Evolutionary conservation across 2,888 invertebrate genomes (phyloP).

Genomic region (Choristoneura rosaceana): DNA sequence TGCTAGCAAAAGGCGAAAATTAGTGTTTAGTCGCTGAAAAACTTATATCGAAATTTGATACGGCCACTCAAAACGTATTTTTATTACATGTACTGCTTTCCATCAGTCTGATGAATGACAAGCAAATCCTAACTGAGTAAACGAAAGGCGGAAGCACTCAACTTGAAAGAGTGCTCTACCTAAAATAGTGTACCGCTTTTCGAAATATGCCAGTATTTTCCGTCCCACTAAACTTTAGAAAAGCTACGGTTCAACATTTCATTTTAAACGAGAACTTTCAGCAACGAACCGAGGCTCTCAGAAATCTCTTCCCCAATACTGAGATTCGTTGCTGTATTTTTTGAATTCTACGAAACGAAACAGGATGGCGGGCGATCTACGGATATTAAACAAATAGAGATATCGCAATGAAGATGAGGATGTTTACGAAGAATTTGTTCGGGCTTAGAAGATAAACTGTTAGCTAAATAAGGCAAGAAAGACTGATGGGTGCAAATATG

Average conservation of each 20-base stretch:
- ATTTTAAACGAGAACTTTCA: constrained; percentile 38
- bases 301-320: constrained; percentile 42
- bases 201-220: constrained; percentile 37
- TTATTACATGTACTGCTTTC: neutral
- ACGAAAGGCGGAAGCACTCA: constrained; percentile 32
- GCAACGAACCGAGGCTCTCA: constrained; percentile 19
- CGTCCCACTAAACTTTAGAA: constrained; percentile 37
- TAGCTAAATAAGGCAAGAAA: neutral
- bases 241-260: constrained; percentile 38
- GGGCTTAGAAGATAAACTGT: constrained; percentile 21
- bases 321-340: constrained; percentile 49
- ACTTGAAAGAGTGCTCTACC: constrained; percentile 31
- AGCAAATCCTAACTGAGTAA: constrained; percentile 19
- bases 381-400: constrained; percentile 40
- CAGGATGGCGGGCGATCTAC: constrained; percentile 42
- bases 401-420: constrained; percentile 26
- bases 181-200: constrained; percentile 33
- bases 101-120: neutral
- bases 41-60: too few relatives aligned
- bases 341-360: constrained; percentile 50
- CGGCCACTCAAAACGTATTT: too few relatives aligned
- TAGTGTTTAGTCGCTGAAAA: neutral
- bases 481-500: constrained; percentile 31
- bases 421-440: constrained; percentile 25
- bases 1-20: too few relatives aligned